phyloP scores from a whole-genome alignment of 2,888 invertebrate species.

The Antheraea yamamai region DNA sequence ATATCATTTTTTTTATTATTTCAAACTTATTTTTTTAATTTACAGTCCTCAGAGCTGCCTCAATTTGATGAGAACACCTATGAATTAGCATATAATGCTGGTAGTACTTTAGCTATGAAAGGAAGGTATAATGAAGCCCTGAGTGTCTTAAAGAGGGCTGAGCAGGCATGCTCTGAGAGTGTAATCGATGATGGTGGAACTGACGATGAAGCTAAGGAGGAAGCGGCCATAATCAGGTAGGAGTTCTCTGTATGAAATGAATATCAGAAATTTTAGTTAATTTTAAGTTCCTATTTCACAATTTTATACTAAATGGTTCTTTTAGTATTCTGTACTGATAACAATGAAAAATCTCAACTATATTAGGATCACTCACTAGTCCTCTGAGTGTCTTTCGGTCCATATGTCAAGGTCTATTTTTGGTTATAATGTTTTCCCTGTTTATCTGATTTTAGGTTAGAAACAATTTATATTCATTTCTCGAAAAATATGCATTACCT shows the following conservation, averaged over 20 bases:
- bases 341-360: too few relatives aligned
- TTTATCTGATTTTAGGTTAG: too few relatives aligned
- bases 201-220: conserved; percentile 97
- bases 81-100: conserved; percentile 95
- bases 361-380: too few relatives aligned
- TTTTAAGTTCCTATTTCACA: too few relatives aligned
- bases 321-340: too few relatives aligned
- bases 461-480: too few relatives aligned
- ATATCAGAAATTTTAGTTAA: too few relatives aligned
- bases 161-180: conserved; percentile 91
- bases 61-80: conserved; percentile 85
- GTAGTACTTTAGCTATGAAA: conserved; percentile 89
- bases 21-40: conserved; percentile 37
- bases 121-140: conserved; percentile 89
- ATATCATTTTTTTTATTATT: neutral
- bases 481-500: too few relatives aligned
- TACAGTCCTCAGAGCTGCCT: conserved; percentile 62
- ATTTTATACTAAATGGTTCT: too few relatives aligned
- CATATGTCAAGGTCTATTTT: too few relatives aligned
- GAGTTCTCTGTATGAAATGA: neutral
- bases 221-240: conserved; percentile 93
- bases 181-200: conserved; percentile 94
- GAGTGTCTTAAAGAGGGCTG: conserved; percentile 90
- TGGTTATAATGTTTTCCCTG: too few relatives aligned
- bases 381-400: too few relatives aligned